Evolutionary conservation across 2,888 invertebrate genomes (phyloP), one percentile per base, ranked within the genome.

Genomic region (Tachystola acroxantha): DNA sequence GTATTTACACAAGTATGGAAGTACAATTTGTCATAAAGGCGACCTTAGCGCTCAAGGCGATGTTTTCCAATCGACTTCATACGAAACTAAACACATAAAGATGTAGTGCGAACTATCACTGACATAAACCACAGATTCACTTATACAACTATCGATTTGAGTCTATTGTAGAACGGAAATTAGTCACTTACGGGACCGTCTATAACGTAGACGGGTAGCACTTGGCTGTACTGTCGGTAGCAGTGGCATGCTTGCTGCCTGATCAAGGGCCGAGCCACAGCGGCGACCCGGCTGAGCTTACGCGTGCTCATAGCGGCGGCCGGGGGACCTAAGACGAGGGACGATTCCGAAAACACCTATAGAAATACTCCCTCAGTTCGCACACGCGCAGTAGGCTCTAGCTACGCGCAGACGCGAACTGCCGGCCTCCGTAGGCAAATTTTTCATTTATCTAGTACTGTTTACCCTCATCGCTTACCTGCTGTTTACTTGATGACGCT

Each of bases 131-230:
- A 20, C 20, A 20, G 20, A 20, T 20, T 20, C 6, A 6, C 20
- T 20, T 5, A 5, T 20, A 9, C 19, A 19, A 7, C 19, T 5
- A 9, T 20, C 20, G 5, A 20, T 3, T 24, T 24, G 6, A 11
- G 9, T 11, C n/a, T 10, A 11, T 7, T 11, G 27, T n/a, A 27
- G n/a, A 24, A 9, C 2, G 72, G 73, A 77, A 85, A 86, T 85
- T 74, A 86, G 72, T 74, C 78, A 85, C 85, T 85, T 74, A 86
- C 85, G 53, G 65, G 61, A 50, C 65, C 62, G 42, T 70, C 64
- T 67, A 85, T 81, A 41, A 79, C 54, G 72, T 85, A 85, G 62
- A 75, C 71, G 53, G 86, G 85, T 63, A 79, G 75, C 64, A 78
- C 84, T 81, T 84, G 86, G 53, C 86, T 85, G 52, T 85, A 86